phyloP scores from a whole-genome alignment of 1,140 invertebrate species.

The Hylaeus volcanicus region DNA sequence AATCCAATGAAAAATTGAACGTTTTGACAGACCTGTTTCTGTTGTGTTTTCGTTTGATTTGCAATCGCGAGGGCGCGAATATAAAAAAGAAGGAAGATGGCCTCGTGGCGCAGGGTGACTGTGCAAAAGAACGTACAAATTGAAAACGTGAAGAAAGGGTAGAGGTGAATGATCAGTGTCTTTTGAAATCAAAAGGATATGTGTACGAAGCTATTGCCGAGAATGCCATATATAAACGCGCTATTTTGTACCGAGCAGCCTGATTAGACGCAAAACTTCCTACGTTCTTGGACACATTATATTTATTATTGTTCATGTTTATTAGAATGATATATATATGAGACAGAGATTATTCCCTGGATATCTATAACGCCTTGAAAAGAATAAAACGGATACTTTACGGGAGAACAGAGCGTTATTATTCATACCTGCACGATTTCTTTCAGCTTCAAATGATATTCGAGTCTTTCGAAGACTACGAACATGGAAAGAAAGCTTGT shows the following conservation, averaged over 20 bases:
- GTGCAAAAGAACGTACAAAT: constrained; percentile 45
- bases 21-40: no score
- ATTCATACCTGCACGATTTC: neutral
- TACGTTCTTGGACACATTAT: constrained; percentile 79
- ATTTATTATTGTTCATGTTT: constrained; percentile 81
- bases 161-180: constrained; percentile 45
- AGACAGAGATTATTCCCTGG: constrained; percentile 78
- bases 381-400: constrained; percentile 69
- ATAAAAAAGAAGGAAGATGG: neutral
- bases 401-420: constrained; percentile 74
- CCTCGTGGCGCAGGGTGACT: neutral
- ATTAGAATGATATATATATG: constrained; percentile 79
- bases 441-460: neutral
- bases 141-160: constrained; percentile 22
- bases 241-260: constrained; percentile 78
- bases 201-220: constrained; percentile 68
- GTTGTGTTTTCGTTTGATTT: neutral
- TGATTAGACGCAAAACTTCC: constrained; percentile 78
- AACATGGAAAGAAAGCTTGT: neutral
- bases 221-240: constrained; percentile 75
- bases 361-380: constrained; percentile 75
- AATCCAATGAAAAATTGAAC: no score
- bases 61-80: neutral
- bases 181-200: constrained; percentile 66
- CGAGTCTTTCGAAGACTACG: neutral